Percentiles rank a stretch among this genome's conserved stretches.
These are phyloP conservation scores for Phalacrocorax aristotelis DNA, from an alignment of 2,113 vertebrate species.

Conservation along the genomic window DNA sequence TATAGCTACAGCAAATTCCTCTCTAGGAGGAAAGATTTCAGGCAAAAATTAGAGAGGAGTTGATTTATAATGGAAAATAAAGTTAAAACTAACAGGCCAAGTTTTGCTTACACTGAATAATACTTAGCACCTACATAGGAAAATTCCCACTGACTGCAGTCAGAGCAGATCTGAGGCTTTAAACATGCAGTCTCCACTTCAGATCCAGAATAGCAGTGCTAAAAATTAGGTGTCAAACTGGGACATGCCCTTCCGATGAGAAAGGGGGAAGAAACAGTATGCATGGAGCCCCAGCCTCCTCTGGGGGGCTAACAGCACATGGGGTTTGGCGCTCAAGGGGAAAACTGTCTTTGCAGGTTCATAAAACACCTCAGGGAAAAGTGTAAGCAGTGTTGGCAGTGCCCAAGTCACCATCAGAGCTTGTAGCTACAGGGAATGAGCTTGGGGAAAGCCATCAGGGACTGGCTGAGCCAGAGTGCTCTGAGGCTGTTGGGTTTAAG, in stretches of 20 bases:
- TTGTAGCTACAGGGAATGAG: background rate
- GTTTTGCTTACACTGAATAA: slow-evolving; percentile 56
- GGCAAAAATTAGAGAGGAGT: slow-evolving; percentile 33
- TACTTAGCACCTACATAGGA: slow-evolving; percentile 60
- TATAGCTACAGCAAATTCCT: slow-evolving; percentile 12
- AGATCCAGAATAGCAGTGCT: background rate
- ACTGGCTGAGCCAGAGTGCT: background rate
- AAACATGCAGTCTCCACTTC: background rate
- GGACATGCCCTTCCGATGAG: background rate
- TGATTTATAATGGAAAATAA: slow-evolving; percentile 47
- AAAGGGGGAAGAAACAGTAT: background rate
- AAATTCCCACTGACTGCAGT: slow-evolving; percentile 56
- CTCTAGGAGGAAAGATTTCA: background rate
- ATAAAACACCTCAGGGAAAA: background rate
- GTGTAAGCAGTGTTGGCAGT: background rate
- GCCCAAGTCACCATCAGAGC: background rate
- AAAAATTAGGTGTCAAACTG: slow-evolving; percentile 47
- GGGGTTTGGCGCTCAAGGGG: background rate
- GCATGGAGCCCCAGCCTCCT: background rate
- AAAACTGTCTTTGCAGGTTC: background rate
- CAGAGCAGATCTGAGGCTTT: slow-evolving; percentile 23
- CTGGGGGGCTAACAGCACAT: background rate
- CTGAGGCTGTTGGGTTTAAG: background rate
- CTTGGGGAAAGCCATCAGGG: background rate
- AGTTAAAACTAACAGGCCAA: background rate